Conservation (phyloP, 2,888 invertebrate genomes). For the Alviniconcha strummeri region DNA sequence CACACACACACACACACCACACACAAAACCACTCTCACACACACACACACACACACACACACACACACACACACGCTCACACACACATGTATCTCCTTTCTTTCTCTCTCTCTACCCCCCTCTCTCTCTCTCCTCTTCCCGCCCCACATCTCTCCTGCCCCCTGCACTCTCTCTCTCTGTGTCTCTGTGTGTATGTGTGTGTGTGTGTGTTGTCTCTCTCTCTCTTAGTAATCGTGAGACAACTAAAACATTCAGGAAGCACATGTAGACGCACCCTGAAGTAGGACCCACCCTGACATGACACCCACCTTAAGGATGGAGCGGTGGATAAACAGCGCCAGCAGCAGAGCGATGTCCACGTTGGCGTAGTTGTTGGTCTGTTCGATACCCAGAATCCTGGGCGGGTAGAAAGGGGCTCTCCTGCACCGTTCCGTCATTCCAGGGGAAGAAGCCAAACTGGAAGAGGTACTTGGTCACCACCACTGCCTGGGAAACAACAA, state of each 20-base stretch:
- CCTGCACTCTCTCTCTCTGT: not conserved
- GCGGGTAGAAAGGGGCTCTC: constrained; percentile 76
- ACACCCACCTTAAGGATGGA: constrained; percentile 86
- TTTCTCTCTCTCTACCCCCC: not conserved
- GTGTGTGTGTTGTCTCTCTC: too few species aligned
- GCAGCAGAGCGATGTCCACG: constrained; percentile 90
- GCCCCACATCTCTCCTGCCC: not conserved
- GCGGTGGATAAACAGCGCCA: constrained; percentile 96
- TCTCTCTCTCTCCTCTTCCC: not conserved
- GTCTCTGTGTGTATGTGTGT: too few species aligned
- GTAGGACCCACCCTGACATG: too few species aligned
- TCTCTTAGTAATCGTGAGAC: too few species aligned
- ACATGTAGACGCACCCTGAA: too few species aligned
- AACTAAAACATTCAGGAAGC: too few species aligned
- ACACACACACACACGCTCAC: too few species aligned
- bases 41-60: too few species aligned
- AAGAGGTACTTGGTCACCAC: constrained; percentile 97
- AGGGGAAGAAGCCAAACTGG: constrained; percentile 94
- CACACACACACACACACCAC: too few species aligned
- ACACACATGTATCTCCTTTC: too few species aligned
- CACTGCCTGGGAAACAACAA: constrained; percentile 81
- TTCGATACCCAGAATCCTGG: constrained; percentile 94
- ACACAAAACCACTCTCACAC: too few species aligned
- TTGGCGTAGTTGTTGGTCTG: constrained; percentile 88
- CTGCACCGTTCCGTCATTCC: constrained; percentile 80